Percentiles rank a stretch among this genome's conserved stretches.
phyloP scores from a whole-genome alignment of 92 coral and sea anemone species.

The Epizoanthus ramosus region DNA sequence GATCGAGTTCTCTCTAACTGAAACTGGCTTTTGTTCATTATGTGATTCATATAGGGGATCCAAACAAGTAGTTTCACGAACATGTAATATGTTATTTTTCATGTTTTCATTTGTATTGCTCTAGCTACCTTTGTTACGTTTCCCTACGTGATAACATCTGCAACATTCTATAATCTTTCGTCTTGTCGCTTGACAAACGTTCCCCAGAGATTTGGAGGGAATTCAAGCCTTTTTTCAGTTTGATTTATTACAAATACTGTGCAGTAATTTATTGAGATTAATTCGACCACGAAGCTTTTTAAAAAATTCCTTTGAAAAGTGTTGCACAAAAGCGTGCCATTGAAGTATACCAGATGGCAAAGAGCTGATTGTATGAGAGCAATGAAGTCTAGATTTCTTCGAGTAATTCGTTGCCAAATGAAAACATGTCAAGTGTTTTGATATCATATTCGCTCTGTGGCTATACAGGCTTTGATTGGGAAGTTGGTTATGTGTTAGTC shows the following conservation, averaged over 20 bases:
- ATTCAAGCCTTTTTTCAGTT: not conserved
- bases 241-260: conserved; percentile 2
- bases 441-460: conserved; percentile 1
- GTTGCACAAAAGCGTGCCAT: conserved; percentile 35
- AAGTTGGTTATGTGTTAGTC: not conserved
- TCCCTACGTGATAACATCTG: conserved; percentile 13
- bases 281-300: conserved; percentile 33
- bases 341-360: conserved; percentile 43
- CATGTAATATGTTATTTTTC: not conserved
- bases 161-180: conserved; percentile 10
- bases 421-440: conserved; percentile 18
- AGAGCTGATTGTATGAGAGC: conserved; percentile 20
- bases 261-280: conserved; percentile 23
- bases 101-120: not conserved
- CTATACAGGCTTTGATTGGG: not conserved
- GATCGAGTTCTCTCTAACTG: not conserved
- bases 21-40: not conserved
- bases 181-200: conserved; percentile 23
- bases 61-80: not conserved
- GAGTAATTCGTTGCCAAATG: conserved; percentile 13
- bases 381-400: conserved; percentile 31
- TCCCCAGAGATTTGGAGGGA: conserved; percentile 27
- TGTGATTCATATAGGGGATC: conserved; percentile 8
- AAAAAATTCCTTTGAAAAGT: conserved; percentile 28
- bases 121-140: conserved; percentile 16